Percentiles rank a stretch among this genome's conserved stretches.
Conservation (phyloP, 2,888 invertebrate genomes). For the Perithous albicinctus region DNA sequence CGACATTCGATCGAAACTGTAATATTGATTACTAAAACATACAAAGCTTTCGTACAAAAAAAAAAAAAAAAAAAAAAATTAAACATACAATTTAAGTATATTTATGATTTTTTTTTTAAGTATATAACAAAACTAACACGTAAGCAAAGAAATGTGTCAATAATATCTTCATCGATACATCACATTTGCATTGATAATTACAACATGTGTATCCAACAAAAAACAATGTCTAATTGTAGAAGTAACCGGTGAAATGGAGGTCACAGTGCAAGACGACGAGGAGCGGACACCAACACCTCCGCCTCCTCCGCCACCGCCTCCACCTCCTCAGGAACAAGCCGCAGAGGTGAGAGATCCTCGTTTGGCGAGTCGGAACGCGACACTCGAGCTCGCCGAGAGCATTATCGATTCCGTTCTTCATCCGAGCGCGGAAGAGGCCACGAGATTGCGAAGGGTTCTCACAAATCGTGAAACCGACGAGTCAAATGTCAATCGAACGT, state of each 20-base stretch:
- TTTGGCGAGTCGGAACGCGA: conserved; percentile 76
- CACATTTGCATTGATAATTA: neutral
- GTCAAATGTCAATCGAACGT: conserved; percentile 62
- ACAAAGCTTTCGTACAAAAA: too few species aligned
- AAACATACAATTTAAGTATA: too few species aligned
- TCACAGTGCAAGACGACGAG: conserved; percentile 81
- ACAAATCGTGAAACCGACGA: conserved; percentile 65
- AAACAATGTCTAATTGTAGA: conserved; percentile 68
- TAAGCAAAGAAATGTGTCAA: too few species aligned
- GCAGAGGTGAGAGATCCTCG: conserved; percentile 74
- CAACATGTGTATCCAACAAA: neutral
- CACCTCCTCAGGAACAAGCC: conserved; percentile 57
- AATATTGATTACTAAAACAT: too few species aligned
- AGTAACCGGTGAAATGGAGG: conserved; percentile 83
- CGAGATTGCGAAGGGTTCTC: conserved; percentile 74
- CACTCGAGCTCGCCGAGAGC: conserved; percentile 83
- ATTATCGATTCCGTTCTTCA: conserved; percentile 84
- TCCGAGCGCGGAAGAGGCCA: conserved; percentile 78
- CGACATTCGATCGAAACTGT: too few species aligned
- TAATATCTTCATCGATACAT: neutral
- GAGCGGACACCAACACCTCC: conserved; percentile 76
- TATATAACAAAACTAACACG: too few species aligned
- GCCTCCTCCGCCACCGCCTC: conserved; percentile 68
- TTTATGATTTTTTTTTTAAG: too few species aligned
- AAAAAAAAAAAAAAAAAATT: too few species aligned